phyloP scores from a whole-genome alignment of 2,888 invertebrate species.

The Leptarthrus brevirostris region DNA sequence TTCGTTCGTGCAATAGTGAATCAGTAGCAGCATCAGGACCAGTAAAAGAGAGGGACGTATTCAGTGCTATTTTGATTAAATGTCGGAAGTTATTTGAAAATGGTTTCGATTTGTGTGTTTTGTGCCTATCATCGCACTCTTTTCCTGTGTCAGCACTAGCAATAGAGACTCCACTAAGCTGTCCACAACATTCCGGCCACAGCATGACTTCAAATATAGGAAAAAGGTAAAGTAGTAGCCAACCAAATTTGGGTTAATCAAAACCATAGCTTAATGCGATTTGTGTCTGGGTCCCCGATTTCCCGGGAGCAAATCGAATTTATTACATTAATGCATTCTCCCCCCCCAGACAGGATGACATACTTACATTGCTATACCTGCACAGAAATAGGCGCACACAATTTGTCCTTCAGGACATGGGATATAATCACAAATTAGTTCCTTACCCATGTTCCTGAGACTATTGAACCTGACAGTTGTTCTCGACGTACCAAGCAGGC shows the following conservation, averaged over 20 bases:
- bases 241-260: conserved; percentile 48
- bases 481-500: neutral
- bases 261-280: conserved; percentile 45
- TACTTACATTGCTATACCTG: neutral
- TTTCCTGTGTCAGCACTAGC: neutral
- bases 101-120: conserved; percentile 5
- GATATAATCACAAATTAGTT: conserved; percentile 43
- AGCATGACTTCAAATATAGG: conserved; percentile 41
- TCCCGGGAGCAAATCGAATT: conserved; percentile 43
- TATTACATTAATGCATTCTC: conserved; percentile 24
- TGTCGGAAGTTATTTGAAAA: conserved; percentile 4
- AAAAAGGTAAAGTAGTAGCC: conserved; percentile 45
- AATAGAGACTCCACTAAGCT: neutral
- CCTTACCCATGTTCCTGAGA: conserved; percentile 15
- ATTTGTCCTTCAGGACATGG: conserved; percentile 34
- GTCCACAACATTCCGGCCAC: neutral
- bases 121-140: conserved; percentile 3
- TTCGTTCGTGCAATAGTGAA: neutral
- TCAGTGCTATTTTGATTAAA: too few relatives aligned
- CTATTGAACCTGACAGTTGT: conserved; percentile 19
- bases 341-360: neutral
- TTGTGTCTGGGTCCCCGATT: conserved; percentile 48
- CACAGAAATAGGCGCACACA: neutral
- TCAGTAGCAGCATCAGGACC: too few relatives aligned
- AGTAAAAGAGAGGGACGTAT: too few relatives aligned